A percentile compares a stretch with the other conserved stretches of the same genome.
These are phyloP conservation scores for Dryadula phaetusa DNA, from an alignment of 2,888 invertebrate species.

Conservation along the genomic window DNA sequence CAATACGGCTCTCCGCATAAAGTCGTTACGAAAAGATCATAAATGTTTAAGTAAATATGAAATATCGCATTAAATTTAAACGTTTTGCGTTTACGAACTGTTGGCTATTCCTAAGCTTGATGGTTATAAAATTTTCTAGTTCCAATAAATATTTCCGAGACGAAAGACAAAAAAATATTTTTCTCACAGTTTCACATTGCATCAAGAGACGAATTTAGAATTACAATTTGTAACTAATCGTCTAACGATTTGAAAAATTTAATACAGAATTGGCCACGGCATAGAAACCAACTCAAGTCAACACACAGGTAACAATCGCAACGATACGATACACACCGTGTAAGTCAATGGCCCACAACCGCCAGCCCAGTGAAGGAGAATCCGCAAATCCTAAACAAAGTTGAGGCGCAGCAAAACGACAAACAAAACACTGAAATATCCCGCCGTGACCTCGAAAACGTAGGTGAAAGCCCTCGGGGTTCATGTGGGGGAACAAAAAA, in stretches of 20 bases:
- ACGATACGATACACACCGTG: slow-evolving; percentile 24
- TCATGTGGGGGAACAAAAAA: slow-evolving; percentile 83
- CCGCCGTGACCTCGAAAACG: slow-evolving; percentile 83
- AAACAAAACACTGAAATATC: slow-evolving; percentile 77
- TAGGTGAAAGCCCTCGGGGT: slow-evolving; percentile 83
- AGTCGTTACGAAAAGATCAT: slow-evolving; percentile 27
- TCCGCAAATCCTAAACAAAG: slow-evolving; percentile 59
- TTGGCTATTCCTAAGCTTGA: slow-evolving; percentile 17
- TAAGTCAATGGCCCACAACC: slow-evolving; percentile 46
- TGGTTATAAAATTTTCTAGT: slow-evolving; percentile 24
- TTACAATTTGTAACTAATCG: slow-evolving; percentile 36
- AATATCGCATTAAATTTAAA: slow-evolving; percentile 28
- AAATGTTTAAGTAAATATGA: slow-evolving; percentile 33
- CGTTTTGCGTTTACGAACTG: slow-evolving; percentile 29
- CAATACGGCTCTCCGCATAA: background rate
- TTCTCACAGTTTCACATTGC: slow-evolving; percentile 32
- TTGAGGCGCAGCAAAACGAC: slow-evolving; percentile 63
- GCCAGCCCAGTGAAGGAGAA: slow-evolving; percentile 46
- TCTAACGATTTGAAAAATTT: slow-evolving; percentile 17
- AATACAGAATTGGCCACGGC: slow-evolving; percentile 18
- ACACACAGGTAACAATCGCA: slow-evolving; percentile 11
- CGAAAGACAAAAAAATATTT: slow-evolving; percentile 12
- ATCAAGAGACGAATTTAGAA: slow-evolving; percentile 5
- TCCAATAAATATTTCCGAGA: slow-evolving; percentile 20
- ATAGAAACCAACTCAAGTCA: background rate